Evolutionary conservation across 2,797 vertebrate genomes (phyloP), one percentile per base, ranked within the genome.

Genomic region (Sebastes nivosus): DNA sequence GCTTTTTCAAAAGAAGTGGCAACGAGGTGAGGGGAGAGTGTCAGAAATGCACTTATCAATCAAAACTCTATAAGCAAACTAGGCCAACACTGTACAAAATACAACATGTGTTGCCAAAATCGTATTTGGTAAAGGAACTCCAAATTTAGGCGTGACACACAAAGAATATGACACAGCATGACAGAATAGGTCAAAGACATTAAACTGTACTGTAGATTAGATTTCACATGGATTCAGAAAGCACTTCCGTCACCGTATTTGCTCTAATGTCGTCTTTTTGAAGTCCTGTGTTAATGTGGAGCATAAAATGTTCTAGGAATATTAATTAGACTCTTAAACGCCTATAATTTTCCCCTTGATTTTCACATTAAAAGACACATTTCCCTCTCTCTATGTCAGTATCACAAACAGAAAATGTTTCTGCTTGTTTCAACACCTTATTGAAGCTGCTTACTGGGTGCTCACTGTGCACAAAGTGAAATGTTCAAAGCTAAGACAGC

Each of bases 1-100:
- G 50, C 2, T 72, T 73, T 74, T 30, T 50, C n/a, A 67, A 64
- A 30, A 61, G 4, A 82, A 80, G 64, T 57, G 55, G 32, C 42
- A 65, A 29, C 1, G 6, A 4, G 18, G 11, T 46, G 20, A 60
- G n/a, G 22, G 46, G 10, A 25, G 30, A 55, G 10, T 69, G 42
- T 58, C 27, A 34, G 63, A 61, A 67, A 81, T 67, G 7, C 55
- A 72, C 50, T 58, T 74, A 72, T 55, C 54, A 70, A 7, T 24
- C 1, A 30, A 61, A 69, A 73, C 10, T 60, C 18, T 46, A 24
- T 64, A 16, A 24, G 36, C 22, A 72, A 27, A 67, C 1, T 24
- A 50, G 42, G 42, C 42, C 29, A 55, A 54, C 20, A 24, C 27
- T 64, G 2, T 34, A 60, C 5, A 30, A 60, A 29, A 30, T 13